Conservation (phyloP, 1,140 invertebrate genomes). For the Drosophila novamexicana region DNA sequence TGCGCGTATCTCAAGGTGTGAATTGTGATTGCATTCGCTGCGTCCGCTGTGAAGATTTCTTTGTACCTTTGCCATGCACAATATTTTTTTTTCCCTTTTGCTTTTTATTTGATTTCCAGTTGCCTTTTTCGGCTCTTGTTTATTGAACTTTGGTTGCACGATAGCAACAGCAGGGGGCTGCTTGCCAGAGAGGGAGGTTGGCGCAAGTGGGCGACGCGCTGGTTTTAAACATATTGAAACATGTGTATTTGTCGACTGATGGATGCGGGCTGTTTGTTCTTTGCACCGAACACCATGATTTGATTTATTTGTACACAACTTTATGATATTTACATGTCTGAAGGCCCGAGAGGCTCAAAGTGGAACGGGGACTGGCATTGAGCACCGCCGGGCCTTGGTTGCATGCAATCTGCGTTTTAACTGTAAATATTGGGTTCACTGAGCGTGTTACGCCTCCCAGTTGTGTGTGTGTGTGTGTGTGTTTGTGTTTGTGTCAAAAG, state of each 20-base stretch:
- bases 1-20: conserved; percentile 55
- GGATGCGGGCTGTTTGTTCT: conserved; percentile 76
- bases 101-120: conserved; percentile 63
- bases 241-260: conserved; percentile 65
- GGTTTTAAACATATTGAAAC: conserved; percentile 65
- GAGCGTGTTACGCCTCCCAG: conserved; percentile 12
- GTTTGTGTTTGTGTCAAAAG: conserved; percentile 5
- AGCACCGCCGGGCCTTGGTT: conserved; percentile 8
- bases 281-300: conserved; percentile 56
- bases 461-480: not conserved
- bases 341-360: not conserved
- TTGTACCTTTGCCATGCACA: conserved; percentile 40
- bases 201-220: conserved; percentile 12
- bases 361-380: conserved; percentile 27
- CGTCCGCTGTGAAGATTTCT: conserved; percentile 21
- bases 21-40: conserved; percentile 65
- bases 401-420: conserved; percentile 41
- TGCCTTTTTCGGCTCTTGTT: conserved; percentile 55
- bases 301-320: conserved; percentile 80
- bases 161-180: conserved; percentile 33
- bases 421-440: conserved; percentile 47
- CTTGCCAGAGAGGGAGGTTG: not conserved
- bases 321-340: conserved; percentile 78
- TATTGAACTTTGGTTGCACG: conserved; percentile 66
- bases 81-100: conserved; percentile 53